phyloP scores from a whole-genome alignment of 2,888 invertebrate species.

The Caenorhabditis sp. region DNA sequence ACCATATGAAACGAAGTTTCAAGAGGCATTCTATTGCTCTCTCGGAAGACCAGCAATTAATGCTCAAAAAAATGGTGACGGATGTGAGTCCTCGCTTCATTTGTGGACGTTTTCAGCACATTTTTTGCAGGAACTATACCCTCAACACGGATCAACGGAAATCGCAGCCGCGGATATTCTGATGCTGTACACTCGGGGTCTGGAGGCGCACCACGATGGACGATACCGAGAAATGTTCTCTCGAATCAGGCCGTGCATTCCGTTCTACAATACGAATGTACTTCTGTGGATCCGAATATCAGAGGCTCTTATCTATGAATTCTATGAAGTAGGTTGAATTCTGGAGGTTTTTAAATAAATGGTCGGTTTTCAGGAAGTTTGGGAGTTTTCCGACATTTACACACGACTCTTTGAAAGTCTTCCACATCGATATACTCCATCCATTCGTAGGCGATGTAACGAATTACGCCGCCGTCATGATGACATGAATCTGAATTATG shows the following conservation, averaged over 20 bases:
- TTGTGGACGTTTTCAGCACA: too few species aligned
- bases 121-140: constrained; percentile 28
- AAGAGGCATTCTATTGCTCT: constrained; percentile 26
- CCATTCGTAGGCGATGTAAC: constrained; percentile 15
- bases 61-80: constrained; percentile 21
- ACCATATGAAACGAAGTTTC: constrained; percentile 40
- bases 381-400: constrained; percentile 57
- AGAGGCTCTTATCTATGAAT: constrained; percentile 55
- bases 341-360: background rate
- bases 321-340: constrained; percentile 43
- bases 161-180: constrained; percentile 30
- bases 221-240: constrained; percentile 59
- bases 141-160: constrained; percentile 28
- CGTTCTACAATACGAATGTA: constrained; percentile 50
- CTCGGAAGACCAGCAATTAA: constrained; percentile 44
- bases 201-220: constrained; percentile 53
- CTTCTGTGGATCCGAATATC: constrained; percentile 58
- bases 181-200: constrained; percentile 38
- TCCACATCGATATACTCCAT: constrained; percentile 5
- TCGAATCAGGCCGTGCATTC: constrained; percentile 36
- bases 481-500: constrained; percentile 43
- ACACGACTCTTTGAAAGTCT: constrained; percentile 22
- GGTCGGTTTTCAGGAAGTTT: constrained; percentile 36
- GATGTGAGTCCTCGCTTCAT: constrained; percentile 27
- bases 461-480: constrained; percentile 33